Evolutionary conservation across 2,797 vertebrate species (phyloP).

Genomic region (Linurgus olivaceus): DNA sequence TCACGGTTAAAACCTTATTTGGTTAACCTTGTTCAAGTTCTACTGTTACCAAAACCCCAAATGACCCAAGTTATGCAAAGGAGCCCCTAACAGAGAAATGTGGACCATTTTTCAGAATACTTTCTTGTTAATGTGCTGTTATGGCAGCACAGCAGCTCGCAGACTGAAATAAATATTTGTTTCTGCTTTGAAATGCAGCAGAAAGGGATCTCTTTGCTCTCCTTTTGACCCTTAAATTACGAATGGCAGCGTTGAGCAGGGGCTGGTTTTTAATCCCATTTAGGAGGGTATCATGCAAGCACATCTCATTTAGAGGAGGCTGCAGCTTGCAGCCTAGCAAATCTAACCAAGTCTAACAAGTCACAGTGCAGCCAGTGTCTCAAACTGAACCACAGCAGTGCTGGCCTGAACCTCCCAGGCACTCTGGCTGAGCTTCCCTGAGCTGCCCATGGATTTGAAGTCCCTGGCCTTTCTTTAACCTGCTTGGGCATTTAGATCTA

Average conservation of each 20-base stretch:
- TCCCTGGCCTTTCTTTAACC: neutral
- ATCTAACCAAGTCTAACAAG: neutral
- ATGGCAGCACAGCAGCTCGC: neutral
- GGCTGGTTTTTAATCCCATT: neutral
- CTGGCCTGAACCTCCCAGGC: conserved; percentile 22
- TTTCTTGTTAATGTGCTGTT: neutral
- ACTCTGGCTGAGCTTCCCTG: neutral
- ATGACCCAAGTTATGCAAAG: neutral
- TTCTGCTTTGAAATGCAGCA: neutral
- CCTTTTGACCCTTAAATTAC: conserved; percentile 34
- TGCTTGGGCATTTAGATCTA: neutral
- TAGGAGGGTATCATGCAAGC: neutral
- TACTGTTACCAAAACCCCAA: neutral
- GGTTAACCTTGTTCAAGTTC: conserved; percentile 16
- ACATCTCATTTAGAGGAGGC: neutral
- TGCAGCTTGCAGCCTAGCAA: neutral
- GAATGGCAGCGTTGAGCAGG: neutral
- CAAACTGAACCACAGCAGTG: neutral
- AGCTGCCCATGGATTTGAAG: neutral
- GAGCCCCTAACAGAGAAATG: neutral
- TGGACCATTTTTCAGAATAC: neutral
- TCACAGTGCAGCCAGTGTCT: neutral
- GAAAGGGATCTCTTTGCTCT: neutral
- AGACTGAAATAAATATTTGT: neutral
- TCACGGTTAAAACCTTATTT: neutral